Base-by-base conservation (phyloP, 2,888 invertebrate species). In the Exocentrus adspersus region DNA sequence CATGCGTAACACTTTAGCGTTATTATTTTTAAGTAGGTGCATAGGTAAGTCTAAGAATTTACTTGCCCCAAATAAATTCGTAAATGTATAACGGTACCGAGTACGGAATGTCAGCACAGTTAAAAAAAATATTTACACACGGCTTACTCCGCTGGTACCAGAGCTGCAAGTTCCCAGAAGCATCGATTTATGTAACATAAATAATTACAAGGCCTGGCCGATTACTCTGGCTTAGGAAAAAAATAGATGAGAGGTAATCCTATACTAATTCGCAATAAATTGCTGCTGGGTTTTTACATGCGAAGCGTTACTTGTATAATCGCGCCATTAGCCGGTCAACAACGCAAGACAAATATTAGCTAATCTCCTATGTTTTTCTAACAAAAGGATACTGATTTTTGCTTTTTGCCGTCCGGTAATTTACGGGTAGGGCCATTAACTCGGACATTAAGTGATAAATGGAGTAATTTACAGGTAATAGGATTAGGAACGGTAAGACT, bases 191-290 rank as follows among this genome's bases (percentile, higher is more conserved):
- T 41, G 14, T 54, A 42, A 54, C 16, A 41, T 41, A 54, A 54
- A 37, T 24, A 43, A 41, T 42, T 21, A 43, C 43, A 54, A 54
- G 54, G 43, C 24, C 54, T 54, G 28, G 21, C 16, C 14, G 10
- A 54, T 54, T 54, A 54, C 24, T 43, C 43, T 21, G 14, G 24
- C 6, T 16, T 1, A 54, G 12, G 7, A 45, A 21, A 53, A 53
- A 54, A 54, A 54, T 54, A n/a, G 42, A 42, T 54, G 54, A 54
- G 20, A 7, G 42, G 24, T 54, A 54, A 54, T 41, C 43, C 43
- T 21, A 28, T 9, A 16, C 54, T 54, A 54, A 54, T 54, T 54
- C 43, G 17, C 14, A 54, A 28, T 42, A 54, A 54, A 54, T 43
- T 54, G 20, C 37, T 52, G 52, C 37, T 52, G 52, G 30, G 21